Evolutionary conservation across 30 jellyfish, hydroid and myxozoan species (phyloP).

Genomic region (Sanderia malayensis): DNA sequence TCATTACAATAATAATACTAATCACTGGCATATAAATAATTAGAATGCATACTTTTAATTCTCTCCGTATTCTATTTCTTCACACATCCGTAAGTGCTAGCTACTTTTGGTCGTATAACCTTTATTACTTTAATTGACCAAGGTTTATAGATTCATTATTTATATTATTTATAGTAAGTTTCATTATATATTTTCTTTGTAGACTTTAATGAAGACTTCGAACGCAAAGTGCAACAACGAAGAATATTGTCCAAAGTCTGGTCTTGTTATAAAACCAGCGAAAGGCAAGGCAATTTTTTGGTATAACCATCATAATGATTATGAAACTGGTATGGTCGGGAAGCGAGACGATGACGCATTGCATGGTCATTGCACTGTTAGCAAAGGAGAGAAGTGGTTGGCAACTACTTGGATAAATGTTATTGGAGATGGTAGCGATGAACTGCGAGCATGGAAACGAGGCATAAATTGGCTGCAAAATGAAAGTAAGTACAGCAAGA

Average conservation of each 20-base stretch:
- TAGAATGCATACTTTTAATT: no score
- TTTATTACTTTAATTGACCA: no score
- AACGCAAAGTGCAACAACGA: slow-evolving; percentile 60
- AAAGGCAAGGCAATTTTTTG: slow-evolving; percentile 95
- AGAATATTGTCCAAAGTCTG: slow-evolving; percentile 65
- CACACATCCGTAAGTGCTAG: no score
- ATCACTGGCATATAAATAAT: no score
- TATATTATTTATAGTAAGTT: no score
- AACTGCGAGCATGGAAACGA: slow-evolving; percentile 98
- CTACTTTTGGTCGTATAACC: no score
- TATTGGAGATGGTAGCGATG: slow-evolving; percentile 91
- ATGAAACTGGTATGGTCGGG: slow-evolving; percentile 87
- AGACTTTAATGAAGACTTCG: slow-evolving; percentile 61
- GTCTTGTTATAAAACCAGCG: slow-evolving; percentile 73
- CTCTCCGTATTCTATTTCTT: no score
- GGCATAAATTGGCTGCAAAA: slow-evolving; percentile 80
- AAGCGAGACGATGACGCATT: slow-evolving; percentile 71
- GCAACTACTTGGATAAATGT: slow-evolving; percentile 90
- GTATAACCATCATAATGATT: slow-evolving; percentile 78
- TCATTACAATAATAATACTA: no score
- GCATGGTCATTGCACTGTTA: slow-evolving; percentile 89
- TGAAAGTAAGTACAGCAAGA: slow-evolving; percentile 27
- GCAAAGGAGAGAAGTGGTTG: slow-evolving; percentile 82
- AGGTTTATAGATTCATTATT: no score
- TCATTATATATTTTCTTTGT: no score